phyloP scores from a whole-genome alignment of 2,797 vertebrate species.

The Melanotaenia nigrans region DNA sequence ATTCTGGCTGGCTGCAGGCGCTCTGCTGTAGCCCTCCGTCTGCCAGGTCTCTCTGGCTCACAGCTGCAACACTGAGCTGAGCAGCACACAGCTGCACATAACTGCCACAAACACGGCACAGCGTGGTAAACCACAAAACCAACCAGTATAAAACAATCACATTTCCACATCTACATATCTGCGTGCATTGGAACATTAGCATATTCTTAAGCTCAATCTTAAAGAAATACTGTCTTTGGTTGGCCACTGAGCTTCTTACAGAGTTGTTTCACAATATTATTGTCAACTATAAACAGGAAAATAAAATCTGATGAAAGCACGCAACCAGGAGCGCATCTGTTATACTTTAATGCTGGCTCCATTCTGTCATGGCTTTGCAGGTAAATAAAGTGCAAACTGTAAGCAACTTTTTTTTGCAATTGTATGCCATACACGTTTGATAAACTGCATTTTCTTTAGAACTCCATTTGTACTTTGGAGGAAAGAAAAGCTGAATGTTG shows the following conservation, averaged over 20 bases:
- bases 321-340: background rate
- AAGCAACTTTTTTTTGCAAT: background rate
- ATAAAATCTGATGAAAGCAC: conserved; percentile 21
- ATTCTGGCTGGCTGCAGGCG: conserved; percentile 37
- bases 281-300: conserved; percentile 45
- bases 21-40: conserved; percentile 28
- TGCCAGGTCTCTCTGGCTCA: conserved; percentile 54
- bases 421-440: background rate
- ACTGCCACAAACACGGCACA: conserved; percentile 12
- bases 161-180: background rate
- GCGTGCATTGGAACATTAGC: background rate
- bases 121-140: background rate
- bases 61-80: conserved; percentile 30
- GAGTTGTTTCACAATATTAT: conserved; percentile 47
- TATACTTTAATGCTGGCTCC: background rate
- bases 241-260: conserved; percentile 17
- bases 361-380: background rate
- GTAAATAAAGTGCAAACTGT: background rate
- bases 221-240: conserved; percentile 48
- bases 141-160: background rate
- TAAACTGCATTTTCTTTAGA: background rate
- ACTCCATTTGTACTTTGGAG: background rate
- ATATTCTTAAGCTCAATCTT: conserved; percentile 17
- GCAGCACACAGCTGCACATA: conserved; percentile 38
- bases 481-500: background rate